These are phyloP conservation scores for Drosophila kohkoa DNA, from an alignment of 1,140 invertebrate species.

Conservation along the genomic window DNA sequence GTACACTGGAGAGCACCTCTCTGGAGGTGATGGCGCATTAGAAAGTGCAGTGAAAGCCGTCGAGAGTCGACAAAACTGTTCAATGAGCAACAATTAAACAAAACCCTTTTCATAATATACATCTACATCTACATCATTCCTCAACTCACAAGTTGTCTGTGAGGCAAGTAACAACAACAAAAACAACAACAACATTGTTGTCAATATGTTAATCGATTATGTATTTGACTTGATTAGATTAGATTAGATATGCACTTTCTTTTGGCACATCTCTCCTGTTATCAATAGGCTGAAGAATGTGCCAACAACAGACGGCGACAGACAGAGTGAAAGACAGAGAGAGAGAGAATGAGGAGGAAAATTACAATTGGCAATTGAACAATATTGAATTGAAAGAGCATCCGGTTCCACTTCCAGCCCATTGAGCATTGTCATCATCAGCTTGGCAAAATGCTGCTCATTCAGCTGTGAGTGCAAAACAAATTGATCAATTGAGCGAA, in stretches of 20 bases:
- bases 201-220: constrained; percentile 25
- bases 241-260: constrained; percentile 26
- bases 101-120: constrained; percentile 71
- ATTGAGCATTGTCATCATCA: constrained; percentile 45
- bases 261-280: constrained; percentile 12
- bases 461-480: constrained; percentile 45
- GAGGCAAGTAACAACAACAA: too few relatives aligned
- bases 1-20: constrained; percentile 3
- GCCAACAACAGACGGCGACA: not conserved
- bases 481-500: constrained; percentile 50
- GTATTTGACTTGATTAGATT: constrained; percentile 32
- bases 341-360: not conserved
- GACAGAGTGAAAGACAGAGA: too few relatives aligned
- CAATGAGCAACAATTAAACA: constrained; percentile 73
- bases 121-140: constrained; percentile 9
- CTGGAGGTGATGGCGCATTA: constrained; percentile 37
- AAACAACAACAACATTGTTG: not conserved
- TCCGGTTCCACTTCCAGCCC: constrained; percentile 51
- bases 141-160: constrained; percentile 1
- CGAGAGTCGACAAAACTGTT: constrained; percentile 45
- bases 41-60: constrained; percentile 79
- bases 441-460: constrained; percentile 20
- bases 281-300: not conserved
- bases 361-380: constrained; percentile 37
- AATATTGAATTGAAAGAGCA: constrained; percentile 45